Conservation (phyloP, 2,113 vertebrate genomes). For the Dicrurus megarhynchus region DNA sequence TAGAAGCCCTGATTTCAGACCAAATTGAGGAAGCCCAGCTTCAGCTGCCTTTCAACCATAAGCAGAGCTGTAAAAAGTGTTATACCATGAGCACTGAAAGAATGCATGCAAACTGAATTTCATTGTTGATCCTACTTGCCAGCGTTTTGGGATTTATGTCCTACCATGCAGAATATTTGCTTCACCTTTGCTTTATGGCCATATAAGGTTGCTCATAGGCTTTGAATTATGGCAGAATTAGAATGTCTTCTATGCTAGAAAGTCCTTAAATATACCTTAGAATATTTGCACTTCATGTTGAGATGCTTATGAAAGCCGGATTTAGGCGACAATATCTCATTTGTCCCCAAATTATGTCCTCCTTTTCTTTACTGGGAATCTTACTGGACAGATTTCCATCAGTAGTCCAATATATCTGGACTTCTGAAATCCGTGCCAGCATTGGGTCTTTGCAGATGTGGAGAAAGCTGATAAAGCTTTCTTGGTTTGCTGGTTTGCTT, state of each 20-base stretch:
- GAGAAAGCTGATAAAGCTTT: background rate
- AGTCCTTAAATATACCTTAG: background rate
- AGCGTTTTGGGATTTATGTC: background rate
- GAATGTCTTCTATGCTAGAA: background rate
- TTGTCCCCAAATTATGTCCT: background rate
- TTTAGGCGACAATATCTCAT: background rate
- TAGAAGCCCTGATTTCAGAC: background rate
- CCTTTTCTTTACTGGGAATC: background rate
- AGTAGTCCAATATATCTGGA: background rate
- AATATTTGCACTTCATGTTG: background rate
- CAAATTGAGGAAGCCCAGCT: background rate
- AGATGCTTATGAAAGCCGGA: background rate
- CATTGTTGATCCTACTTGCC: background rate
- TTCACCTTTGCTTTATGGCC: conserved; percentile 11
- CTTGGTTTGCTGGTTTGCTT: background rate
- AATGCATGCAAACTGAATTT: background rate
- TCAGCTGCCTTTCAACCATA: background rate
- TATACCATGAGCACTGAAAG: background rate
- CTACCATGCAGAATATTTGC: background rate
- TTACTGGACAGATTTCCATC: background rate
- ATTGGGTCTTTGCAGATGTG: background rate
- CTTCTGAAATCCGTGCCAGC: background rate
- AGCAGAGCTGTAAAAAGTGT: background rate
- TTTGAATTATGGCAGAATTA: conserved; percentile 1
- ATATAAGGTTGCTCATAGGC: background rate